phyloP scores from a whole-genome alignment of 2,797 vertebrate genomes.

The Chrysolophus pictus region DNA sequence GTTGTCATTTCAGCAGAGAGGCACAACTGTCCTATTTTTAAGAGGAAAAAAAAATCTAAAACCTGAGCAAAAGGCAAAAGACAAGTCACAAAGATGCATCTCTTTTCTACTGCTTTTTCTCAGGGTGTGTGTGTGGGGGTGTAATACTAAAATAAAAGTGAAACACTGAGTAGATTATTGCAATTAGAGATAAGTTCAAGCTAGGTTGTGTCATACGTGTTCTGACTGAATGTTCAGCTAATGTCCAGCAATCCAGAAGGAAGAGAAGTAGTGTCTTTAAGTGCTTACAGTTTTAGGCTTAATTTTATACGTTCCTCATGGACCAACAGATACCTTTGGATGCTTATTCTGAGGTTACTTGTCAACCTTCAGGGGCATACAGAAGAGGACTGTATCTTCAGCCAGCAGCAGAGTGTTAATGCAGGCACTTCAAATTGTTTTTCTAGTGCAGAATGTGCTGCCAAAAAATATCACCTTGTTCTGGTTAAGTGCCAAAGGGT shows the following conservation, averaged over 20 bases:
- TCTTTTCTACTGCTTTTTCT: not conserved
- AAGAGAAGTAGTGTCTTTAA: not conserved
- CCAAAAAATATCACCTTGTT: conserved; percentile 17
- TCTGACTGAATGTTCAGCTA: not conserved
- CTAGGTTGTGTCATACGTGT: not conserved
- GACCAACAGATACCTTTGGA: not conserved
- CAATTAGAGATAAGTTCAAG: not conserved
- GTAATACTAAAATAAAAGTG: not conserved
- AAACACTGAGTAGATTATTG: not conserved
- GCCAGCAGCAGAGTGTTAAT: not conserved
- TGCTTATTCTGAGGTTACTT: not conserved
- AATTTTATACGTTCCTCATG: not conserved
- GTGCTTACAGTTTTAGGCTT: fast-evolving
- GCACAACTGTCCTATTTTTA: not conserved
- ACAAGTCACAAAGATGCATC: not conserved
- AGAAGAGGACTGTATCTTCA: not conserved
- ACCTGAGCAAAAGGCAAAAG: not conserved
- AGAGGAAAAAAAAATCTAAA: not conserved
- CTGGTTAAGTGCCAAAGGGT: not conserved
- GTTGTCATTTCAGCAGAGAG: not conserved
- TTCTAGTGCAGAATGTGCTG: not conserved
- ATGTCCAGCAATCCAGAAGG: not conserved
- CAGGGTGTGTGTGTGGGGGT: not conserved
- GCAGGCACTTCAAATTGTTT: not conserved
- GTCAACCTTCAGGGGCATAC: not conserved